A percentile compares a stretch with the other conserved stretches of the same genome.
These are phyloP conservation scores for Formica aserva DNA, from an alignment of 2,888 invertebrate genomes.

Conservation along the genomic window DNA sequence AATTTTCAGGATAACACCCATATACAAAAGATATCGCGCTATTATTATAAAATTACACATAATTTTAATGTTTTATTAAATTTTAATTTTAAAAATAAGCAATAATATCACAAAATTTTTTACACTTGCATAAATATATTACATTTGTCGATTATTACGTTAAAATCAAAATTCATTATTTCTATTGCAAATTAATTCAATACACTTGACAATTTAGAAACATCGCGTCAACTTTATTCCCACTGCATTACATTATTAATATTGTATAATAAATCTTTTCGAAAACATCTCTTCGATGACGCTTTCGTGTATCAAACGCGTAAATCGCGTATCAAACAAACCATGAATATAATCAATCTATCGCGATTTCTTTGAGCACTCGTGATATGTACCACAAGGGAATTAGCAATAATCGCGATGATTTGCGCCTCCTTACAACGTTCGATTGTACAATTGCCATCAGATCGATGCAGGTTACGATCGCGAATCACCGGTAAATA, in stretches of 20 bases:
- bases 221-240: not conserved
- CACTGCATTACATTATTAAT: slow-evolving; percentile 14
- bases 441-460: not conserved
- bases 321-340: not conserved
- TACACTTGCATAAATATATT: not conserved
- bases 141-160: not conserved
- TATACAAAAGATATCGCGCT: not conserved
- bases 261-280: not conserved
- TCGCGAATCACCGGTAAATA: not conserved
- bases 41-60: not conserved
- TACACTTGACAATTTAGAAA: not conserved
- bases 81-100: not conserved
- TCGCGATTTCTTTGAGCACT: not conserved
- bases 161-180: not conserved
- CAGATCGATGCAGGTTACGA: not conserved
- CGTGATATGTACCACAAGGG: not conserved
- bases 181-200: not conserved
- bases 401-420: not conserved
- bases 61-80: not conserved
- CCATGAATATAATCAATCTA: not conserved
- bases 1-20: not conserved
- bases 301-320: not conserved
- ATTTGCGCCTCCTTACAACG: too few species aligned
- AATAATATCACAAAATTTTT: not conserved
- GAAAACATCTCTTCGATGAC: not conserved